Evolutionary conservation across 1,140 invertebrate species (phyloP).

Genomic region (Coelopa frigida): DNA sequence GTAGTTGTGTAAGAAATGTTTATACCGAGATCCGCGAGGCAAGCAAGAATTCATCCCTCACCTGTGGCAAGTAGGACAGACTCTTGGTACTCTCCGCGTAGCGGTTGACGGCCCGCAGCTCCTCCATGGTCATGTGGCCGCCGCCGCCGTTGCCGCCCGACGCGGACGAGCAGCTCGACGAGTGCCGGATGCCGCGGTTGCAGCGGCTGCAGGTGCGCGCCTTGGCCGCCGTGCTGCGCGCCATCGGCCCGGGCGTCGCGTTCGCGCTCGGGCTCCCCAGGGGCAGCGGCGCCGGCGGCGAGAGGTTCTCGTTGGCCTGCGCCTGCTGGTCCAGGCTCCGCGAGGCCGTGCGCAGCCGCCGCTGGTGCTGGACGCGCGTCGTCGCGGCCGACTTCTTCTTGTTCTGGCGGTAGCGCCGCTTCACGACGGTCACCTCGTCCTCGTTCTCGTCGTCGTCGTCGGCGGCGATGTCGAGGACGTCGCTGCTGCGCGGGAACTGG

Average conservation of each 20-base stretch:
- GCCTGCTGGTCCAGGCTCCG: conserved; percentile 24
- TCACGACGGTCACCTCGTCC: conserved; percentile 28
- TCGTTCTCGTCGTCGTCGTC: conserved; percentile 39
- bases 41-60: conserved; percentile 49
- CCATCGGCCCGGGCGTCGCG: background rate
- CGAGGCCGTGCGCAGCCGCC: conserved; percentile 31
- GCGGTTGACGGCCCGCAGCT: conserved; percentile 74
- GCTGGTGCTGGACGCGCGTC: conserved; percentile 28
- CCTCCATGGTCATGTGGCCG: conserved; percentile 69
- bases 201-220: conserved; percentile 36
- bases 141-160: conserved; percentile 42
- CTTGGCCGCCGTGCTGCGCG: conserved; percentile 5
- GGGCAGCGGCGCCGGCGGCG: conserved; percentile 17
- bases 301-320: background rate
- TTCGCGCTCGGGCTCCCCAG: background rate
- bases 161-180: conserved; percentile 59
- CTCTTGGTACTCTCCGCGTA: conserved; percentile 90
- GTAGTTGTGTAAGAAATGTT: too few relatives aligned
- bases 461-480: conserved; percentile 19
- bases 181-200: conserved; percentile 44
- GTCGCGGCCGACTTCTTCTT: conserved; percentile 29
- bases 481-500: background rate
- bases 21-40: conserved; percentile 41
- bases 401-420: conserved; percentile 40
- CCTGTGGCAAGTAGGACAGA: conserved; percentile 83